phyloP scores from a whole-genome alignment of 2,113 vertebrate genomes.

The Crotalus horridus region DNA sequence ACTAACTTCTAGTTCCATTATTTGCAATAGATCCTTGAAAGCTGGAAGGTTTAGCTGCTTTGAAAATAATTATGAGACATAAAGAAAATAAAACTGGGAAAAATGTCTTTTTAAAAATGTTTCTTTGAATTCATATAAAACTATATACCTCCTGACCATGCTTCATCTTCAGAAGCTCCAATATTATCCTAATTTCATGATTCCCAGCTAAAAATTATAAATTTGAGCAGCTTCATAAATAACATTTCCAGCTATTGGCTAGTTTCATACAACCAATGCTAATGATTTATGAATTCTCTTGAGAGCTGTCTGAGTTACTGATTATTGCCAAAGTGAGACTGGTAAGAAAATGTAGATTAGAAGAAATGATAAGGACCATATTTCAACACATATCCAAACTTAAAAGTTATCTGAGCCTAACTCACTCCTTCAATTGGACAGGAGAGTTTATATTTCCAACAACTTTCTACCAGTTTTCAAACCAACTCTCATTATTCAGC shows the following conservation, averaged over 20 bases:
- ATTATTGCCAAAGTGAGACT: background rate
- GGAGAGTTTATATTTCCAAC: background rate
- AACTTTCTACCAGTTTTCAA: background rate
- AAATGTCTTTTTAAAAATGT: background rate
- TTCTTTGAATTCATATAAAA: background rate
- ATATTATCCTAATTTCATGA: background rate
- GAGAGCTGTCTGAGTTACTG: background rate
- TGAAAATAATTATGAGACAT: background rate
- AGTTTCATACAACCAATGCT: background rate
- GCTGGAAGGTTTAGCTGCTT: background rate
- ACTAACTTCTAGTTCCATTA: background rate
- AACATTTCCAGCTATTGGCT: background rate
- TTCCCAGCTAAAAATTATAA: background rate
- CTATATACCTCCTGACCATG: background rate
- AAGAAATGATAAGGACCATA: background rate
- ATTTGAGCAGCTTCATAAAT: background rate
- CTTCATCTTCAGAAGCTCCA: background rate
- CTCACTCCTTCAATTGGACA: background rate
- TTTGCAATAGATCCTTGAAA: background rate
- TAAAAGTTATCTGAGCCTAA: background rate
- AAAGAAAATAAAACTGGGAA: background rate
- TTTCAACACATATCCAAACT: background rate
- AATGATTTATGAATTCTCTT: background rate
- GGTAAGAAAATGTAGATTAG: background rate
- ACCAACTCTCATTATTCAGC: background rate